These are phyloP conservation scores for Numenius arquata DNA, from an alignment of 2,113 vertebrate species.

Conservation along the genomic window DNA sequence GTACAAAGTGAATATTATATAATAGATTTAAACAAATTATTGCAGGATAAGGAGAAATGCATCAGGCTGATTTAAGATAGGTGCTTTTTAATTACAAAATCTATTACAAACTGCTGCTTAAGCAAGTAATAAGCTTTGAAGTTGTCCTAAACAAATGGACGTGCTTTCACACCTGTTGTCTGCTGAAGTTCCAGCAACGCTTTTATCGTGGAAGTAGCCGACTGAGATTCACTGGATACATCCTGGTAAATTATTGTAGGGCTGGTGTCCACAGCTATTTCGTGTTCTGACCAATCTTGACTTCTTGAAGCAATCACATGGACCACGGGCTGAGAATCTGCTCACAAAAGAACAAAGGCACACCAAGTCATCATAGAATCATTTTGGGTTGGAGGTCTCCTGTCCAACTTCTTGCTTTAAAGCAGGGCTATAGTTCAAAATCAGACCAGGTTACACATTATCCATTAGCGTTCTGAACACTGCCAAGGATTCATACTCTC, in stretches of 20 bases:
- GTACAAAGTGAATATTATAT: not conserved
- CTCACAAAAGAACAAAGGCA: not conserved
- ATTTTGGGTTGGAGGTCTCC: not conserved
- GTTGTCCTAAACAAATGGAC: not conserved
- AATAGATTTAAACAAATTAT: not conserved
- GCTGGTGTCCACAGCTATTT: conserved; percentile 91
- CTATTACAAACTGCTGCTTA: not conserved
- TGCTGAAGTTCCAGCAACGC: conserved; percentile 96
- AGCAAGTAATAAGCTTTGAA: not conserved
- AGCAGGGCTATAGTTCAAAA: not conserved
- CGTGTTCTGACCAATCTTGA: conserved; percentile 95
- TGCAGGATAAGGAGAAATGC: not conserved
- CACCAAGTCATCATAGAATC: not conserved
- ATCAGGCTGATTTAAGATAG: not conserved
- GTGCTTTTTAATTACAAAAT: not conserved
- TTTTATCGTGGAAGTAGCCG: conserved; percentile 96
- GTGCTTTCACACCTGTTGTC: conserved; percentile 81
- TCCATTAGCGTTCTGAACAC: not conserved
- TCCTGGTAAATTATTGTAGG: conserved; percentile 97
- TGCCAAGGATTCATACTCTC: not conserved
- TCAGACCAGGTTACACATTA: not conserved
- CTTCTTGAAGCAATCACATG: conserved; percentile 92
- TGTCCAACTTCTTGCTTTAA: not conserved
- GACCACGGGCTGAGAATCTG: conserved; percentile 90
- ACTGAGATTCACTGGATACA: conserved; percentile 89